Conservation (phyloP, 2,888 invertebrate genomes). For the Catocala fraxini region DNA sequence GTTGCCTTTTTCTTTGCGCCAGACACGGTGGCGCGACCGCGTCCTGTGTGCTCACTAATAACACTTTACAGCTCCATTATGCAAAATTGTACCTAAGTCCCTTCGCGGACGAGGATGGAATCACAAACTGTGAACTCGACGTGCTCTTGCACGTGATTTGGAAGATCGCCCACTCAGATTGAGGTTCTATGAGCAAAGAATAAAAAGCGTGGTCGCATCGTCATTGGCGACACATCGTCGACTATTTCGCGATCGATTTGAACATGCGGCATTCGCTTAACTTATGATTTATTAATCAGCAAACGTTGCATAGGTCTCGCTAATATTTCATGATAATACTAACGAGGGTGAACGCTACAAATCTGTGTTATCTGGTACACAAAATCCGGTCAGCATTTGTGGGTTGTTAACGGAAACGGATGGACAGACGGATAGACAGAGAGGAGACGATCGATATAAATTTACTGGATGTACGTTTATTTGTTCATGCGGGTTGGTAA, state of each 20-base stretch:
- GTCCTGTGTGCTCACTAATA: constrained; percentile 33
- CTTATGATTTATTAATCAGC: constrained; percentile 38
- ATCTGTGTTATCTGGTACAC: constrained; percentile 39
- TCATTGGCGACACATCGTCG: background rate
- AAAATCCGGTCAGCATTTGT: constrained; percentile 23
- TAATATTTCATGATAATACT: constrained; percentile 29
- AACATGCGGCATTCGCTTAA: background rate
- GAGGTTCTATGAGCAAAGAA: constrained; percentile 26
- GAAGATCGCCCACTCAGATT: constrained; percentile 29
- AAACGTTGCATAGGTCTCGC: constrained; percentile 23
- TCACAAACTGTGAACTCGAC: constrained; percentile 37
- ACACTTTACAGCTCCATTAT: constrained; percentile 37
- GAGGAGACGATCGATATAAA: constrained; percentile 46
- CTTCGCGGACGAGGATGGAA: constrained; percentile 27
- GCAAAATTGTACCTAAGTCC: constrained; percentile 36
- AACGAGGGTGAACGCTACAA: constrained; percentile 26
- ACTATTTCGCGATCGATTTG: constrained; percentile 15
- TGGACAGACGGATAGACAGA: constrained; percentile 7
- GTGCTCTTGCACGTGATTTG: constrained; percentile 43
- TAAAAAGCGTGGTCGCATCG: constrained; percentile 1
- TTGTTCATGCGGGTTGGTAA: constrained; percentile 55
- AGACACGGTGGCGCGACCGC: constrained; percentile 19
- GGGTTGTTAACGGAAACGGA: constrained; percentile 19
- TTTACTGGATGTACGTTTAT: constrained; percentile 47
- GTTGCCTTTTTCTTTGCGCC: constrained; percentile 49